Base-by-base conservation (phyloP, 2,888 invertebrate genomes). In the Acrobasis repandana region DNA sequence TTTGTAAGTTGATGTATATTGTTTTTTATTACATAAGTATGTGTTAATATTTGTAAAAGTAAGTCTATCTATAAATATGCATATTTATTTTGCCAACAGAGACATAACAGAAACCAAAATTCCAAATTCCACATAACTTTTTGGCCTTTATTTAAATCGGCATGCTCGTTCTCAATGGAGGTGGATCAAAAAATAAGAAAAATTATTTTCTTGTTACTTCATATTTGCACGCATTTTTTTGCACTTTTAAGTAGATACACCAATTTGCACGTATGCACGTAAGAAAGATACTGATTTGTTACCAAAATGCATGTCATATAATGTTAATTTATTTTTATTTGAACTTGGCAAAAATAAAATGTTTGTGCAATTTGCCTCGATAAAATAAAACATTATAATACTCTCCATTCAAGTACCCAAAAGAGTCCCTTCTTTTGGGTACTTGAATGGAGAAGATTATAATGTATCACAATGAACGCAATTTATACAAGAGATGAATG, bases 101-200 rank as follows among this genome's bases (percentile, higher is more conserved):
- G 84, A 72, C 63, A 68, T 82, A 86, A 88, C 85, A 80, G 86
- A 72, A 66, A 72, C 78, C 90, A 80, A 91, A 91, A 92, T 91
- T 91, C 84, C 79, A 90, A 90, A 88, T 88, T 85, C 72, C 71
- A 71, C 71, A 68, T 68, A 72, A 77, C 76, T 88, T 88, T 83
- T 89, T 89, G 85, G 87, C 86, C 80, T 80, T 79, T 69, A 66
- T 74, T 81, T 78, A 67, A 70, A 80, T 84, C 83, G 91, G 90
- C 88, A 90, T 89, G 90, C 86, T 84, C 82, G 83, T 85, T 83
- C n/a, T n/a, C 77, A 52, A 54, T 86, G 86, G 88, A 88, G 89
- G 90, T 87, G 90, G 88, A 77, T 83, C 79, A 54, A 16, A 38
- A 33, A 18, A 54, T 8, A 20, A 11, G 2, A 33, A 33, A 16